Evolutionary conservation across 1,140 invertebrate species (phyloP), one percentile per base, ranked within the genome.

Genomic region (Vanessa atalanta): DNA sequence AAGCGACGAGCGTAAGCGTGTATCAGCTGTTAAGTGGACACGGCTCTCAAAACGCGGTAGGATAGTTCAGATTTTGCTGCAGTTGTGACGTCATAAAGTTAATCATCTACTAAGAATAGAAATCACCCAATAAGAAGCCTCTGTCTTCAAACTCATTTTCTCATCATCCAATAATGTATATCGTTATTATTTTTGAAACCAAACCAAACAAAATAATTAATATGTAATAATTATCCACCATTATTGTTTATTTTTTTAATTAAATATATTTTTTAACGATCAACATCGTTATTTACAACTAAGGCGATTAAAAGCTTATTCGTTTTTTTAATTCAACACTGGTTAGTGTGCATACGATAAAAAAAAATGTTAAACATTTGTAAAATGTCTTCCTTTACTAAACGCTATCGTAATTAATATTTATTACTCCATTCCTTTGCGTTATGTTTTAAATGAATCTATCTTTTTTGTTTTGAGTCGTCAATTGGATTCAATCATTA

Each of bases 1-100:
- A 61, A 75, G 75, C 72, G 47, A 82, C 47, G 63, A 69, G 76
- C 76, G 81, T 37, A 13, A 83, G 84, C 82, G 47, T 61, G n/a
- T 20, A 48, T 8, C 2, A 66, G 0, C 20, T 68, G 8, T 1
- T 5, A 43, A 43, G 37, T 23, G 53, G 11, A 11, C 1, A 16
- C 20, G 9, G 8, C 15, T 57, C 20, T 13, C 23, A 13, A 23
- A n/a, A 13, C 12, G 3, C 16, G 20, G 11, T 23, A n/a, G 3
- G 5, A 53, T 53, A n/a, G 26, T 31, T 31, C 26, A 31, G 26
- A 4, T 53, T 9, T 43, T 43, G 37, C 37, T 43, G 37, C 37
- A 11, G 7, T 0, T 8, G 37, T 43, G 37, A 43, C 37, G 37
- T 43, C 37, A 43, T 43, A 43, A 43, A 43, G 9, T 43, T 43